These are phyloP conservation scores for Xenopus petersii DNA, from an alignment of 2,797 vertebrate genomes.

Conservation along the genomic window DNA sequence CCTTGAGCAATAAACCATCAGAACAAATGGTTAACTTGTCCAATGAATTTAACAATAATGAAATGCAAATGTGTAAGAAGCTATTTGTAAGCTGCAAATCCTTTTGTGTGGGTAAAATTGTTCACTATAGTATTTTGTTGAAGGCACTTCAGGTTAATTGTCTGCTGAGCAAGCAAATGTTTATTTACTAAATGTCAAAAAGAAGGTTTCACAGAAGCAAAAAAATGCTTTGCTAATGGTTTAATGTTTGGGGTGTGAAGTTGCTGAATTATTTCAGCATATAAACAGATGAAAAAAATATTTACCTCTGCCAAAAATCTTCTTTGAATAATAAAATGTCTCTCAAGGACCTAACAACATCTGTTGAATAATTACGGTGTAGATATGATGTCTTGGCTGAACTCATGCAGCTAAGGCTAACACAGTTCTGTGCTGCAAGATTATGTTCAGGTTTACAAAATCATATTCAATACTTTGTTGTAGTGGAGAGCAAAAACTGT, in stretches of 20 bases:
- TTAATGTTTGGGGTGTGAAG: conserved; percentile 55
- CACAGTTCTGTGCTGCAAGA: conserved; percentile 54
- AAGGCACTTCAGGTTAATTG: neutral
- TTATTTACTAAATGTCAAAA: neutral
- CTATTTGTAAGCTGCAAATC: no score
- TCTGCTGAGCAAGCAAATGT: neutral
- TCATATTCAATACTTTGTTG: conserved; percentile 65
- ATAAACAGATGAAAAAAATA: conserved; percentile 54
- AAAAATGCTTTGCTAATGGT: conserved; percentile 49
- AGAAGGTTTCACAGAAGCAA: conserved; percentile 53
- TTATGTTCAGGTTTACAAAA: conserved; percentile 58
- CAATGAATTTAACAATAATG: no score
- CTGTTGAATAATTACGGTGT: conserved; percentile 53
- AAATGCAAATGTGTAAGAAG: no score
- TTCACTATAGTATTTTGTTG: no score
- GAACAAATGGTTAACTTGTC: no score
- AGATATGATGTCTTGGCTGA: conserved; percentile 50
- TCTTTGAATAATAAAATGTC: conserved; percentile 51
- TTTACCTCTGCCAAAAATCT: conserved; percentile 53
- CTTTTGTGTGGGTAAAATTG: no score
- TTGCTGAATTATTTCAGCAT: conserved; percentile 59
- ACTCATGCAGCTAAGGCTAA: conserved; percentile 51
- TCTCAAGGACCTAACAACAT: conserved; percentile 50
- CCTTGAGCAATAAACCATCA: no score
- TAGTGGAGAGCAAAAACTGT: conserved; percentile 66